phyloP scores from a whole-genome alignment of 2,797 vertebrate species.

The Buceros bicornis region DNA sequence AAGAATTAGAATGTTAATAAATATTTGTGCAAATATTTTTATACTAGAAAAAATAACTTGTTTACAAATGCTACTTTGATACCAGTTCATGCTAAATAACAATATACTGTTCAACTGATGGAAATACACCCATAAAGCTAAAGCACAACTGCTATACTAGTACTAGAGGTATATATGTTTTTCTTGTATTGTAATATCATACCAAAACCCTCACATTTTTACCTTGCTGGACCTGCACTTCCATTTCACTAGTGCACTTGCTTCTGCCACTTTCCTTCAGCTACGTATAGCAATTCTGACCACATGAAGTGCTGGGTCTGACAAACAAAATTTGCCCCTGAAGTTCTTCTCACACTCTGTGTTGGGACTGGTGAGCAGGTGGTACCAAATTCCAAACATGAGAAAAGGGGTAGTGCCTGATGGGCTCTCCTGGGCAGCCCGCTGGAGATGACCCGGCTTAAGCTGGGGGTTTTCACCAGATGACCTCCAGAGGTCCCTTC shows the following conservation, averaged over 20 bases:
- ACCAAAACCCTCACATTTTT: neutral
- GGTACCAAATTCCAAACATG: neutral
- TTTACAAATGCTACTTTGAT: neutral
- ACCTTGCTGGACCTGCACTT: neutral
- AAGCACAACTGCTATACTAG: neutral
- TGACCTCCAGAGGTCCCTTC: neutral
- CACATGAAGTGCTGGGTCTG: neutral
- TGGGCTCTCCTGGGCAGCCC: neutral
- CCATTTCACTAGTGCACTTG: neutral
- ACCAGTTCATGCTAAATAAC: neutral
- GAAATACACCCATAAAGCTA: neutral
- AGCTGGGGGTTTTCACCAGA: neutral
- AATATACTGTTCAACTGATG: neutral
- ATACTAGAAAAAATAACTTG: neutral
- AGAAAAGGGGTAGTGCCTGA: neutral
- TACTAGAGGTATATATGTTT: neutral
- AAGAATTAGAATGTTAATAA: neutral
- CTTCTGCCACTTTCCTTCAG: neutral
- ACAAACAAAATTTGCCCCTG: neutral
- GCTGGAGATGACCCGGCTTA: neutral
- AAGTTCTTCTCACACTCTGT: neutral
- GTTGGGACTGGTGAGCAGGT: neutral
- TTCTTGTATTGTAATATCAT: neutral
- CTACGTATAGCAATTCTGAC: neutral
- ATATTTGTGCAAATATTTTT: neutral